A percentile compares a stretch with the other conserved stretches of the same genome.
These are phyloP conservation scores for Bettongia penicillata DNA, from an alignment of 2,113 vertebrate genomes.

Conservation along the genomic window DNA sequence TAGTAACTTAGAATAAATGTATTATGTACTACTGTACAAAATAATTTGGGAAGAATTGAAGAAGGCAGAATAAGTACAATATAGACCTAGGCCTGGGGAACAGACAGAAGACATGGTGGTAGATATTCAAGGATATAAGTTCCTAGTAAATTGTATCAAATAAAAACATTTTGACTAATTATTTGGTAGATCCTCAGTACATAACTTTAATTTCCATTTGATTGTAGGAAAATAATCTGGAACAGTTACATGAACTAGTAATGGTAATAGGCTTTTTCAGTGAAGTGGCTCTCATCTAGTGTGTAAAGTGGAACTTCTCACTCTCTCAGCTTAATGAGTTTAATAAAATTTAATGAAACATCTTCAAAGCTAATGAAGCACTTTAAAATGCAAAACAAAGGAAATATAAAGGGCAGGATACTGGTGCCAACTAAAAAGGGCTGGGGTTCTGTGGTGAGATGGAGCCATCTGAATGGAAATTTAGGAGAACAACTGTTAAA, in stretches of 20 bases:
- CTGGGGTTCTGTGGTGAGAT: neutral
- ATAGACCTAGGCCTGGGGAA: neutral
- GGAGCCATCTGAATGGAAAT: neutral
- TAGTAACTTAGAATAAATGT: neutral
- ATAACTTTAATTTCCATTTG: slow-evolving; percentile 28
- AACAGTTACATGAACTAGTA: slow-evolving; percentile 57
- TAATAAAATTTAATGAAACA: slow-evolving; percentile 83
- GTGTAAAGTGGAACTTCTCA: slow-evolving; percentile 75
- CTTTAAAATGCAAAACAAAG: slow-evolving; percentile 78
- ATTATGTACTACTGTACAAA: neutral
- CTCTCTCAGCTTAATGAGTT: slow-evolving; percentile 77
- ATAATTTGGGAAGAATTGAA: neutral
- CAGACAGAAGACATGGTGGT: rapidly evolving
- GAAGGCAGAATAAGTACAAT: neutral
- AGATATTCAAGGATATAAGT: neutral
- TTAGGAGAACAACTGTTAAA: neutral
- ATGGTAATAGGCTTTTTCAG: slow-evolving; percentile 64
- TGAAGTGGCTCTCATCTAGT: slow-evolving; percentile 49
- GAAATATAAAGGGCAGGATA: slow-evolving; percentile 33
- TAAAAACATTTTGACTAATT: slow-evolving; percentile 40
- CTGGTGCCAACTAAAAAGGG: neutral
- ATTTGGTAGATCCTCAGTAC: neutral
- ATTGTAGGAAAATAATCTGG: slow-evolving; percentile 45
- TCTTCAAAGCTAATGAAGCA: slow-evolving; percentile 79
- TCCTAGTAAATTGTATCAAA: neutral